Conservation (phyloP, 1,140 invertebrate species). For the Papilio dardanus region DNA sequence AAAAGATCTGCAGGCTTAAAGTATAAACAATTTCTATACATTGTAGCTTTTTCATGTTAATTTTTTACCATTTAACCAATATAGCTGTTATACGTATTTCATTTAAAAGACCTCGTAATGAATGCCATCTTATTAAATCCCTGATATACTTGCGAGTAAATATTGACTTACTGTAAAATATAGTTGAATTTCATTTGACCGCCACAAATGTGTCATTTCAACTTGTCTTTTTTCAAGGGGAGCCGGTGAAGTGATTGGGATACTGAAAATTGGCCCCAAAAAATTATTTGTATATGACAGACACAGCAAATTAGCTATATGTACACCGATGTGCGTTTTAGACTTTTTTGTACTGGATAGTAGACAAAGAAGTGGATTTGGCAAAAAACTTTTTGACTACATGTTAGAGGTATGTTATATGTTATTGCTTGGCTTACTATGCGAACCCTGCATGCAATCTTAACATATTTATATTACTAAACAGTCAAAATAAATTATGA, state of each 20-base stretch:
- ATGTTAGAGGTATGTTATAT: slow-evolving; percentile 9
- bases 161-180: too few species aligned
- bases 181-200: too few species aligned
- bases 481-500: too few species aligned
- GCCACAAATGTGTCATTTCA: background rate
- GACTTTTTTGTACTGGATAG: background rate
- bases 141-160: too few species aligned
- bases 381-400: background rate
- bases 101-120: too few species aligned
- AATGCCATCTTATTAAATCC: too few species aligned
- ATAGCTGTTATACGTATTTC: too few species aligned
- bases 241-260: background rate
- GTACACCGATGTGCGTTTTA: background rate
- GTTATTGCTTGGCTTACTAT: background rate
- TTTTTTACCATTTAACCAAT: too few species aligned
- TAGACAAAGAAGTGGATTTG: background rate
- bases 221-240: background rate
- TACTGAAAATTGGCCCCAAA: background rate
- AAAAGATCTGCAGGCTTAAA: too few species aligned
- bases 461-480: too few species aligned
- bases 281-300: background rate
- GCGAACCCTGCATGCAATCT: background rate
- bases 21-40: too few species aligned
- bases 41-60: too few species aligned
- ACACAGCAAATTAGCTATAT: background rate